Base-by-base conservation (phyloP, 2,888 invertebrate species). In the Drosophila falleni region DNA sequence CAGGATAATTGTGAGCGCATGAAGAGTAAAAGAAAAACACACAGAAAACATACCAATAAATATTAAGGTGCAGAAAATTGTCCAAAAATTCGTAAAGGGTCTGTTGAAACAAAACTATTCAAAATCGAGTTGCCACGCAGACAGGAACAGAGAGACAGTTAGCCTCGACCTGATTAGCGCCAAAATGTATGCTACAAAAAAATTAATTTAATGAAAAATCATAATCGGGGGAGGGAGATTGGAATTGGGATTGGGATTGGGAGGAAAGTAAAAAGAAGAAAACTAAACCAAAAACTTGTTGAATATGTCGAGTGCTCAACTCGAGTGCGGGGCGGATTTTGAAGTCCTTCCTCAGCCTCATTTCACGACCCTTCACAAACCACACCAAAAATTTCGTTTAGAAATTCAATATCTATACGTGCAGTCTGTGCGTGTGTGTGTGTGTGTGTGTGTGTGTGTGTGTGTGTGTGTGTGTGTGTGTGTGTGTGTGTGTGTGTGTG, bases 331-430 rank as follows among this genome's bases (percentile, higher is more conserved):
- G 11, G 44, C 49, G 15, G 15, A 5, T 35, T 35, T 46, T 35
- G 15, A 56, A 44, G 62, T 31, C 19, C 41, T 49, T 46, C 37
- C 50, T 44, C 44, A 35, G 13, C 29, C 5, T 10, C 16, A n/a
- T n/a, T n/a, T n/a, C 16, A 1, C 10, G 9, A 19, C 19, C 16
- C 23, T 8, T 2, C n/a, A 19, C 16, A 16, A 26, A 49, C 71
- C 53, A 16, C 29, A 16, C 31, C 42, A 37, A 54, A 65, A 66
- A 65, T 67, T 63, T 64, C 70, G 51, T 53, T 70, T 55, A 44
- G 77, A 79, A 73, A 87, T 79, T 79, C 82, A 74, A 85, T 85
- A 81, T 85, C 72, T 77, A 58, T 19, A 35, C 33, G 35, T 37
- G 47, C 29, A 29, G 29, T 5, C 29, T 8, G 29, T 39, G 44